phyloP scores from a whole-genome alignment of 37 sponge, comb jelly and placozoan genomes.

The Theonella swinhoei region DNA sequence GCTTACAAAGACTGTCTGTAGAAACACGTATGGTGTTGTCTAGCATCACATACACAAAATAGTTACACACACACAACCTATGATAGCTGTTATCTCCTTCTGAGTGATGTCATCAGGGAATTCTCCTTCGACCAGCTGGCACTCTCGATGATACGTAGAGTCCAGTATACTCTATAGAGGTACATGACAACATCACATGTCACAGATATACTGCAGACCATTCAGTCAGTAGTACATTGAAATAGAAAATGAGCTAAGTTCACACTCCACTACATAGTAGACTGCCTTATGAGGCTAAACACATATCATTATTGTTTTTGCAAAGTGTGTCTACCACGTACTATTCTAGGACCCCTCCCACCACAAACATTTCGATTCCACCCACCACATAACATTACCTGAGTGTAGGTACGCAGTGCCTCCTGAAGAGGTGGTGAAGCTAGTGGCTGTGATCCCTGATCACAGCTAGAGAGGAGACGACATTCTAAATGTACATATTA shows the following conservation, averaged over 20 bases:
- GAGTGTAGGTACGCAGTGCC: background rate
- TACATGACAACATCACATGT: background rate
- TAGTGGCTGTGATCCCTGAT: background rate
- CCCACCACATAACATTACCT: background rate
- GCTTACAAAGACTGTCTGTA: no score
- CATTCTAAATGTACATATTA: background rate
- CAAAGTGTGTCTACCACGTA: no score
- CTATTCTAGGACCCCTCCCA: no score
- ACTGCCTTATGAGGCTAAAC: no score
- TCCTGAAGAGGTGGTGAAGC: background rate
- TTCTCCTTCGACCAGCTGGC: conserved; percentile 31
- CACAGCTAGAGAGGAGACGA: background rate
- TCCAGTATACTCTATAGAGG: conserved; percentile 42
- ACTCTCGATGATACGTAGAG: conserved; percentile 61
- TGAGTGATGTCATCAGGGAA: conserved; percentile 6
- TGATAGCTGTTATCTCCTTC: background rate
- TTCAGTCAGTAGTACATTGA: no score
- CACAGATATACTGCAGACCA: no score
- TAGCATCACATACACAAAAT: background rate
- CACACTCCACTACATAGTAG: no score
- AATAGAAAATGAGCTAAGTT: no score
- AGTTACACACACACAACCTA: no score
- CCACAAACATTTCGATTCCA: no score
- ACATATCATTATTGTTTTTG: no score
- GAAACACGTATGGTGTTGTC: conserved; percentile 2